phyloP scores from a whole-genome alignment of 2,113 vertebrate genomes.

The Baryphthengus martii region DNA sequence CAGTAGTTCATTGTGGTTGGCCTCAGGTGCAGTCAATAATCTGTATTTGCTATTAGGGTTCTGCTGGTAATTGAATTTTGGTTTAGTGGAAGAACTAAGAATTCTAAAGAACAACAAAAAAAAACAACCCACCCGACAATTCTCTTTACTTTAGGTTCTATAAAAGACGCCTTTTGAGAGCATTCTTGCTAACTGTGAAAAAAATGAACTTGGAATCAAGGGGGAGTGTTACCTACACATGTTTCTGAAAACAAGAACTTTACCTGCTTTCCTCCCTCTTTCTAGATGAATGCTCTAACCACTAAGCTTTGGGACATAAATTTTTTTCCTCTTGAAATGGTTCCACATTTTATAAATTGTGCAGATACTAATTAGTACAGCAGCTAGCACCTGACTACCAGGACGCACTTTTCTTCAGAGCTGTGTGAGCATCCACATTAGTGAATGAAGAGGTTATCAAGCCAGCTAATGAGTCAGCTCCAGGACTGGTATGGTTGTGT shows the following conservation, averaged over 20 bases:
- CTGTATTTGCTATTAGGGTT: constrained; percentile 31
- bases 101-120: background rate
- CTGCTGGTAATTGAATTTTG: constrained; percentile 41
- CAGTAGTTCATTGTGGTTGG: constrained; percentile 29
- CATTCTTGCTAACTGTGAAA: background rate
- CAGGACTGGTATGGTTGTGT: constrained; percentile 21
- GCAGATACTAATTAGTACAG: constrained; percentile 28
- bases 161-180: background rate
- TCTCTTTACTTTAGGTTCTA: background rate
- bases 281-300: background rate
- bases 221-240: background rate
- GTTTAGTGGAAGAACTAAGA: constrained; percentile 12
- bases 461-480: constrained; percentile 49
- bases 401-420: constrained; percentile 6
- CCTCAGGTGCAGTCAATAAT: constrained; percentile 49
- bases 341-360: background rate
- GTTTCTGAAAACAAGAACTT: background rate
- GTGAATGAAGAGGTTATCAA: constrained; percentile 43
- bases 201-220: background rate
- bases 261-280: background rate
- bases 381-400: background rate
- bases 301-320: background rate
- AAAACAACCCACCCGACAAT: accelerated
- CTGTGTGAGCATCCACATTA: background rate
- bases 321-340: background rate